Evolutionary conservation across 2,888 invertebrate genomes (phyloP), one percentile per base, ranked within the genome.

Genomic region (Electrophaes corylata): DNA sequence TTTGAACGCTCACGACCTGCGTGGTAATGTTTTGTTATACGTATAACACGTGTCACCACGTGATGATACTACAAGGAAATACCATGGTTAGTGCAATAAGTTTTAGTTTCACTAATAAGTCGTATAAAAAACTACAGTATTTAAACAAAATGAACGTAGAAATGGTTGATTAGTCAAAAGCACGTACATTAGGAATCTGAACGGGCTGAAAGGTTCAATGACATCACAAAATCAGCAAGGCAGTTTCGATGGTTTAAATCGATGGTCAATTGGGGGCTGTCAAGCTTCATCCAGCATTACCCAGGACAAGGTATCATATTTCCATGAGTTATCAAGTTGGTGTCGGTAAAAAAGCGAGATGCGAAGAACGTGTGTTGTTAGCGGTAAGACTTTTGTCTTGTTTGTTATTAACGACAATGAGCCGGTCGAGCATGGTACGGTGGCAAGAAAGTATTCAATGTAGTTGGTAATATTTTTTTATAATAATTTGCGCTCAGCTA

Each of bases 341-440:
- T 67, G 68, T 44, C 63, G 55, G 75, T 71, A 72, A 76, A 72
- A 77, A 72, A 67, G 57, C 66, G 70, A 66, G 69, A 72, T 68
- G 69, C 66, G 67, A 70, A 76, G 74, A 75, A 78, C 76, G 79
- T 76, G 80, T 75, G 82, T 81, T 82, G 83, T 86, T 85, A 84
- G 81, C 82, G 81, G 80, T 78, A 77, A 75, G 75, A 75, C 81
- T 82, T 82, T 86, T 81, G 84, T 79, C 85, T 87, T 88, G 87
- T 88, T 89, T 88, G 86, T 88, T 88, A 86, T 84, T 87, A 86
- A 79, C 81, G 81, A 83, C 84, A 85, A 85, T 82, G 76, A 82
- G 81, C 81, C 76, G 77, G 73, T 67, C 65, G 60, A 60, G 54
- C 16, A 33, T 12, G 16, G 78, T 61, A 70, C 64, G 67, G 78